Conservation (phyloP, 2,797 vertebrate species). For the Fistularia commersonii region DNA sequence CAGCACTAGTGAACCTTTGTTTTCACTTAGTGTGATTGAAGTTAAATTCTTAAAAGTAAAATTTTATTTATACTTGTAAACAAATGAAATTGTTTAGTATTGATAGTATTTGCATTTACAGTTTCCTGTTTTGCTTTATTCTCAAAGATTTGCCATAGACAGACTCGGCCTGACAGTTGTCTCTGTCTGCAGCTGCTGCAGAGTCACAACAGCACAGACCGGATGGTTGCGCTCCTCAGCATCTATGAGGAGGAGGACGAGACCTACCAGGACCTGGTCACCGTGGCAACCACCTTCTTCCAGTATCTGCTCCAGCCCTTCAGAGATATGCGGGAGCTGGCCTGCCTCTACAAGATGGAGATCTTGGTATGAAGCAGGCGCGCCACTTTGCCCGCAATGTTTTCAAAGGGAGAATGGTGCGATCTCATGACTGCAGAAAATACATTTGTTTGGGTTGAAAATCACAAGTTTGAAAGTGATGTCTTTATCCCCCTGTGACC, state of each 20-base stretch:
- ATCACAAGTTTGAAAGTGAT: too few relatives aligned
- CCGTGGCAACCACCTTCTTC: conserved; percentile 85
- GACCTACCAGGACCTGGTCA: conserved; percentile 85
- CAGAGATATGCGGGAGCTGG: conserved; percentile 91
- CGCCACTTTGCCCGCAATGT: background rate
- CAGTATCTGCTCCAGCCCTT: conserved; percentile 94
- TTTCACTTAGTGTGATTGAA: too few relatives aligned
- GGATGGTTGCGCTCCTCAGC: conserved; percentile 84
- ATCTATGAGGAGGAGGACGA: conserved; percentile 89
- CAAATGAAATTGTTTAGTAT: too few relatives aligned
- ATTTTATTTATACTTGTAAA: too few relatives aligned
- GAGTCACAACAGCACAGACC: conserved; percentile 74
- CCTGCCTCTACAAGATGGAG: conserved; percentile 87
- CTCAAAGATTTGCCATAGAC: background rate
- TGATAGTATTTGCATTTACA: background rate
- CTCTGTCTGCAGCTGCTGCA: conserved; percentile 77
- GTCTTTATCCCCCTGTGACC: too few relatives aligned
- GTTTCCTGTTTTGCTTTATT: background rate
- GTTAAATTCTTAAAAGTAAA: too few relatives aligned
- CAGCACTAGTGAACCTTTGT: too few relatives aligned
- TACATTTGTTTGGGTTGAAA: too few relatives aligned
- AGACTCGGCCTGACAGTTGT: too few relatives aligned
- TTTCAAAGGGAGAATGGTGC: too few relatives aligned
- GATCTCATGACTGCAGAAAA: too few relatives aligned
- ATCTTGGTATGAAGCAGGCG: conserved; percentile 78